Base-by-base conservation (phyloP, 2,113 vertebrate species). In the Atrichornis clamosus region DNA sequence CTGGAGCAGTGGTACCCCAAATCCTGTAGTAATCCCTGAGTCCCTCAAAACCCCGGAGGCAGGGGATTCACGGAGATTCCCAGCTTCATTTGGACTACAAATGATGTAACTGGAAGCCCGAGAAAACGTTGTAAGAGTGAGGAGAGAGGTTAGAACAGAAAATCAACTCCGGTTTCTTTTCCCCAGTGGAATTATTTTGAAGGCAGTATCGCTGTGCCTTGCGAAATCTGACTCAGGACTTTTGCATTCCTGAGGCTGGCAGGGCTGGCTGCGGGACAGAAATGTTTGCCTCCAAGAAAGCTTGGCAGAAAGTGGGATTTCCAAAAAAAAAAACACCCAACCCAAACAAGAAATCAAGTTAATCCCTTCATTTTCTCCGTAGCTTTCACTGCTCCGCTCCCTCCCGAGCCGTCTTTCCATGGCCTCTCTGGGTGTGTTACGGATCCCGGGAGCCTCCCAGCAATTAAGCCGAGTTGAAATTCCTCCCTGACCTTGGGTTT, bases 401-500 rank as follows among this genome's bases (percentile, higher is more conserved):
- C 20, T 3, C 68, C 42, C 4, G 1, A 35, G 42, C 85, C 23
- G 76, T 65, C 73, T 80, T 10, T 33, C n/a, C 15, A 0, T 8
- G 5, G 68, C 80, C 79, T 3, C 13, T 32, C 47, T 20, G n/a
- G 84, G 32, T 85, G 32, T 14, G 4, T 83, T 65, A 35, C 1
- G 1, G n/a, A 65, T 84, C 73, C 19, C 41, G 68, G 42, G 28
- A 84, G 76, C 97, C 93, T 93, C 72, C 75, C 23, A 27, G 93
- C 81, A 82, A 88, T 86, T 41, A 70, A 41, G 42, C 5, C 0
- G 62, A 73, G 85, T 91, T 84, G 53, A 89, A 91, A 95, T 89
- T 90, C 90, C 77, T 92, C 23, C 93, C 81, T 82, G 87, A 95
- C 87, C 90, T 65, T 16, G 55, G 53, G 80, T 97, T 95, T 92